Base-by-base conservation (phyloP, 2,888 invertebrate species). In the Pristionchus exspectatus region DNA sequence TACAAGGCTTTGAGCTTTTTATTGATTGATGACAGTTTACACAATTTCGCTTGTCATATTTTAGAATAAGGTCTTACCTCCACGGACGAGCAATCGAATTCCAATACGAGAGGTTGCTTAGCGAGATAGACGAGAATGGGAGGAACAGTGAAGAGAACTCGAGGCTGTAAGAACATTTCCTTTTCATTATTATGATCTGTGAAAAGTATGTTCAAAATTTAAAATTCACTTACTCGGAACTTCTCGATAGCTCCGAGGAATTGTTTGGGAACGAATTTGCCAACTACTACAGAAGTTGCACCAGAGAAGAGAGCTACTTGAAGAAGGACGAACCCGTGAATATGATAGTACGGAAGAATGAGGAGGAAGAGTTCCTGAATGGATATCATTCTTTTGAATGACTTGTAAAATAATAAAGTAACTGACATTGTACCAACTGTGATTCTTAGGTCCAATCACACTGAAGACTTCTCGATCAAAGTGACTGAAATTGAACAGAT, bases 51-150 rank as follows among this genome's bases (percentile, higher is more conserved):
- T n/a, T n/a, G n/a, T n/a, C n/a, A n/a, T n/a, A n/a, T n/a, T n/a
- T n/a, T n/a, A n/a, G n/a, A n/a, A n/a, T n/a, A n/a, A n/a, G n/a
- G n/a, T n/a, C n/a, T n/a, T n/a, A 87, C 87, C 87, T 87, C 96
- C 5, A 98, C 95, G n/a, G 96, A 97, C 0, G 97, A 96, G 90
- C 98, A 95, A 95, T 98, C 97, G 94, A 97, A 97, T 90, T 97
- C 96, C 77, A 96, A 96, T 1, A 97, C 97, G 84, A 96, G 96
- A 0, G 96, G 96, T 95, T 96, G 96, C 89, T 96, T 96, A 0
- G 96, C 96, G 96, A 97, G 96, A 92, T 97, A 96, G 50, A 97
- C 96, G 95, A 97, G 96, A 89, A 97, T 96, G n/a, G 98, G 97
- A 7, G 98, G 98, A 16, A 97, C 98, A 4, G 97, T 95, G 92